Evolutionary conservation across 2,888 invertebrate genomes (phyloP).

Genomic region (Pyralis farinalis): DNA sequence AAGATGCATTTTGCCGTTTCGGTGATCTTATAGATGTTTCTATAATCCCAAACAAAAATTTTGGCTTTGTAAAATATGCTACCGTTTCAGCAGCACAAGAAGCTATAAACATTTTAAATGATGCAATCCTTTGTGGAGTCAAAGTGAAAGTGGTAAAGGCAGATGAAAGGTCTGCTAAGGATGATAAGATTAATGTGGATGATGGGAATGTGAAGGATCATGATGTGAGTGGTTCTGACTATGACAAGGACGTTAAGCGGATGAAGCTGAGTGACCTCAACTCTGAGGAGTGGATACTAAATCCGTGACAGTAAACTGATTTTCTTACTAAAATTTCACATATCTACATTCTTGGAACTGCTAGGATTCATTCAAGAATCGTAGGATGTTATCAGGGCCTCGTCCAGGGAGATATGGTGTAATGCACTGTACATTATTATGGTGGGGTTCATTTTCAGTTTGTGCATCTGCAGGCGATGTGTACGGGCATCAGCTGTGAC

Average conservation of each 20-base stretch:
- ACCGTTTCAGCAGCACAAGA: slow-evolving; percentile 87
- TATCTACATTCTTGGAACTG: too few relatives aligned
- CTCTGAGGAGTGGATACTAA: too few relatives aligned
- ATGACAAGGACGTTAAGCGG: slow-evolving; percentile 48
- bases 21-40: slow-evolving; percentile 95
- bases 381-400: too few relatives aligned
- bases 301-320: too few relatives aligned
- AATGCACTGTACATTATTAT: too few relatives aligned
- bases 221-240: slow-evolving; percentile 26
- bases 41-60: slow-evolving; percentile 93
- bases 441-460: too few relatives aligned
- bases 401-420: too few relatives aligned
- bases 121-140: slow-evolving; percentile 90
- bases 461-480: too few relatives aligned
- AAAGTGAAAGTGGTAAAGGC: slow-evolving; percentile 94
- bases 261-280: slow-evolving; percentile 35
- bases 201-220: slow-evolving; percentile 31
- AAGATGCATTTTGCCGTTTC: slow-evolving; percentile 94
- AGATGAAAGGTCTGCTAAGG: slow-evolving; percentile 82
- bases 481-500: too few relatives aligned
- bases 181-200: slow-evolving; percentile 28
- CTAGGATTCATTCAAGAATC: too few relatives aligned
- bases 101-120: slow-evolving; percentile 88
- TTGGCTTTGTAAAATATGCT: slow-evolving; percentile 95
- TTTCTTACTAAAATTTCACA: too few relatives aligned